These are phyloP conservation scores for Bombus confusus DNA, from an alignment of 1,140 invertebrate species.

Conservation along the genomic window DNA sequence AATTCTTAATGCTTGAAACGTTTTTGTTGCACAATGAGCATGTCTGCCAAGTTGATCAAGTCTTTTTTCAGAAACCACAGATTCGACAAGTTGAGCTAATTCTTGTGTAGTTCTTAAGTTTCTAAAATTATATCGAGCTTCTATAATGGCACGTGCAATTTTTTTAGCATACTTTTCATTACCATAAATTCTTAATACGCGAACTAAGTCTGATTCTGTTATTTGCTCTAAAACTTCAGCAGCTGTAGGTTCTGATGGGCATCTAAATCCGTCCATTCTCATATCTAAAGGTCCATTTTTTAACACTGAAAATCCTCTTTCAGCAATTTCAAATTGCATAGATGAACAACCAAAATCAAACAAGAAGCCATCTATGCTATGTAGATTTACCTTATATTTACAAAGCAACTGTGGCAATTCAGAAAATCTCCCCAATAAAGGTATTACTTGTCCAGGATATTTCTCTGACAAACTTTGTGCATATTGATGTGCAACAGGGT, in stretches of 20 bases:
- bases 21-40: constrained; percentile 94
- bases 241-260: constrained; percentile 89
- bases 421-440: constrained; percentile 93
- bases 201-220: constrained; percentile 89
- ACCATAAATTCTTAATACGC: constrained; percentile 94
- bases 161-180: constrained; percentile 94
- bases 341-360: constrained; percentile 98
- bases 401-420: constrained; percentile 89
- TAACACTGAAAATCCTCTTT: constrained; percentile 93
- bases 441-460: constrained; percentile 88
- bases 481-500: constrained; percentile 89
- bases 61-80: constrained; percentile 80
- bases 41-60: constrained; percentile 88
- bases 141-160: constrained; percentile 94
- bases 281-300: constrained; percentile 96
- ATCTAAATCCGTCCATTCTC: constrained; percentile 94
- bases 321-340: constrained; percentile 94
- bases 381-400: constrained; percentile 83
- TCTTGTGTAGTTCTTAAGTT: constrained; percentile 92
- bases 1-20: constrained; percentile 96
- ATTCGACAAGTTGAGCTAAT: constrained; percentile 90
- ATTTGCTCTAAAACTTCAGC: constrained; percentile 92
- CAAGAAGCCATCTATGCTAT: constrained; percentile 92
- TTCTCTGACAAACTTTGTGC: constrained; percentile 85
- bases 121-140: constrained; percentile 92